These are phyloP conservation scores for Perca schrenkii DNA, from an alignment of 2,113 vertebrate species.

Conservation along the genomic window DNA sequence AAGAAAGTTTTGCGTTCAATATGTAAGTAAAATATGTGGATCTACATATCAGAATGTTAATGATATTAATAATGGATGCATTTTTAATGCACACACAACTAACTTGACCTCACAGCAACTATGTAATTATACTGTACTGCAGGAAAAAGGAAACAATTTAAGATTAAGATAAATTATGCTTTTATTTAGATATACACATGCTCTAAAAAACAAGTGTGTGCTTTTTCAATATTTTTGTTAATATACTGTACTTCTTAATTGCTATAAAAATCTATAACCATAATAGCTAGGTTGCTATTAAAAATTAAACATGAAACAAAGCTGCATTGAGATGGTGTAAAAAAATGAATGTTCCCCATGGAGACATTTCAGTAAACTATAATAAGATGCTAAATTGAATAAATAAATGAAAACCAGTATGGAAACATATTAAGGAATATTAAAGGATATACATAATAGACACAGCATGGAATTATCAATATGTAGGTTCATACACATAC, in stretches of 20 bases:
- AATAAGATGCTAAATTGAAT: conserved; percentile 49
- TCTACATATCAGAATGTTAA: neutral
- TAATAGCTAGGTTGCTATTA: conserved; percentile 61
- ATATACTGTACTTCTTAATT: conserved; percentile 45
- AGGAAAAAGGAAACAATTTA: neutral
- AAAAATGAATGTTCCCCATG: conserved; percentile 49
- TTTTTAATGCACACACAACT: conserved; percentile 2
- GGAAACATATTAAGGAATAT: conserved; percentile 50
- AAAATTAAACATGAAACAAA: conserved; percentile 65
- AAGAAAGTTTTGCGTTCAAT: conserved; percentile 95
- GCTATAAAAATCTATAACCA: conserved; percentile 49
- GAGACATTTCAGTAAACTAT: conserved; percentile 50
- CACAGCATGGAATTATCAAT: conserved; percentile 24
- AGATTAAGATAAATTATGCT: conserved; percentile 20
- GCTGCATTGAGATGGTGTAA: conserved; percentile 34
- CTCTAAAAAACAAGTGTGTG: conserved; percentile 10
- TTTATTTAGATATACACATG: conserved; percentile 26
- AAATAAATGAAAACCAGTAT: conserved; percentile 49
- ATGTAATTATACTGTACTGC: conserved; percentile 31
- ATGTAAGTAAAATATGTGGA: conserved; percentile 82
- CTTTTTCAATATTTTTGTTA: conserved; percentile 28
- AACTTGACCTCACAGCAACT: neutral
- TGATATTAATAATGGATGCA: neutral
- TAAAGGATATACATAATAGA: conserved; percentile 44
- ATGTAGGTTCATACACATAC: conserved; percentile 18